Evolutionary conservation across 2,888 invertebrate genomes (phyloP), one percentile per base, ranked within the genome.

Genomic region (Choristoneura rosaceana): DNA sequence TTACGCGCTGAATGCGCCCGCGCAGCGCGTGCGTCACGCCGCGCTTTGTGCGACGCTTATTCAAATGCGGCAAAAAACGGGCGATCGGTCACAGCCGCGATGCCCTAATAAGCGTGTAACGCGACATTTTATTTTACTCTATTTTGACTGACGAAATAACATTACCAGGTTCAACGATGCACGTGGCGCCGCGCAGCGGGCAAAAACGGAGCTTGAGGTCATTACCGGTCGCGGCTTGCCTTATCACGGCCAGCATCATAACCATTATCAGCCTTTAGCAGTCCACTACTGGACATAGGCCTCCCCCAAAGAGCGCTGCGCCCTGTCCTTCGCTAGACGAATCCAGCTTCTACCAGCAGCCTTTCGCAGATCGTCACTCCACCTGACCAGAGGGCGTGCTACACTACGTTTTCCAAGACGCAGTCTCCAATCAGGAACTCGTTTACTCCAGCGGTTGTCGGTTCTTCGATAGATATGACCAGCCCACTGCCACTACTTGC

Each of bases 11-110:
- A 93, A 93, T 92, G 74, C 80, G 75, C 76, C 76, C 78, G 76
- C 74, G 82, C 74, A 80, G 90, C 87, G 90, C 90, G 90, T 91
- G 90, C 88, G 84, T 89, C 91, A 90, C 89, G 91, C 71, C 76
- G 75, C 76, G 74, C 76, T 76, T 77, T 69, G 76, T 74, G 71
- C 50, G 68, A 87, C 67, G 58, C 80, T 75, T 70, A 59, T 59
- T 80, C 82, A 82, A 85, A 84, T 77, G 75, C 66, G 67, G 61
- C 70, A 75, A 50, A 79, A 77, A 77, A 75, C 79, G 75, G 78
- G 79, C 80, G 82, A 83, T 84, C 85, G 82, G 85, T 83, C 83
- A 83, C 86, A 83, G 34, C 45, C 47, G 63, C 33, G 59, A 59
- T 60, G 63, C 68, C 73, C 73, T 73, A 69, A 73, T 73, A 73